Evolutionary conservation across 2,888 invertebrate species (phyloP).

Genomic region (Nineta flava): DNA sequence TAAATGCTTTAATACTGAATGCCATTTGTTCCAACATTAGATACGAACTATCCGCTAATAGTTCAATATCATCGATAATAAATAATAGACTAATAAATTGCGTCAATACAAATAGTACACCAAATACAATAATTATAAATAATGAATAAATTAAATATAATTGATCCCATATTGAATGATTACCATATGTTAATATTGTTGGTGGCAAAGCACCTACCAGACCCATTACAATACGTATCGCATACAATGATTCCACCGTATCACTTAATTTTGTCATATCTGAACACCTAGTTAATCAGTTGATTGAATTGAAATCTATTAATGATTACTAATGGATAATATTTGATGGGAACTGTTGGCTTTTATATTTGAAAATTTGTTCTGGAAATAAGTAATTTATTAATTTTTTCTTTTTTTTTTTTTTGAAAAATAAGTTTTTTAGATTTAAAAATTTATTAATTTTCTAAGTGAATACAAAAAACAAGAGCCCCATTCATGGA

Average conservation of each 20-base stretch:
- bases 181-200: too few species aligned
- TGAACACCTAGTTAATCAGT: not conserved
- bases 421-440: too few species aligned
- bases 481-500: too few species aligned
- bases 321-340: too few species aligned
- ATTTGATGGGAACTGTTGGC: too few species aligned
- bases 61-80: not conserved
- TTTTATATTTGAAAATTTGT: too few species aligned
- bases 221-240: conserved; percentile 8
- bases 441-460: too few species aligned
- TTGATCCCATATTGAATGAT: not conserved
- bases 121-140: not conserved
- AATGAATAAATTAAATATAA: conserved; percentile 1
- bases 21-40: not conserved
- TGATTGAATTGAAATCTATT: too few species aligned
- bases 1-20: not conserved
- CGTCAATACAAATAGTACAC: not conserved
- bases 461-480: too few species aligned
- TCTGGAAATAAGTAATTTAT: too few species aligned
- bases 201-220: conserved; percentile 9
- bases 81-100: conserved; percentile 4
- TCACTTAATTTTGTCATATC: not conserved
- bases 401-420: too few species aligned
- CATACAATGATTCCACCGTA: conserved; percentile 5
- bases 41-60: conserved; percentile 4